Base-by-base conservation (phyloP, 2,113 vertebrate species). In the Antechinus flavipes region DNA sequence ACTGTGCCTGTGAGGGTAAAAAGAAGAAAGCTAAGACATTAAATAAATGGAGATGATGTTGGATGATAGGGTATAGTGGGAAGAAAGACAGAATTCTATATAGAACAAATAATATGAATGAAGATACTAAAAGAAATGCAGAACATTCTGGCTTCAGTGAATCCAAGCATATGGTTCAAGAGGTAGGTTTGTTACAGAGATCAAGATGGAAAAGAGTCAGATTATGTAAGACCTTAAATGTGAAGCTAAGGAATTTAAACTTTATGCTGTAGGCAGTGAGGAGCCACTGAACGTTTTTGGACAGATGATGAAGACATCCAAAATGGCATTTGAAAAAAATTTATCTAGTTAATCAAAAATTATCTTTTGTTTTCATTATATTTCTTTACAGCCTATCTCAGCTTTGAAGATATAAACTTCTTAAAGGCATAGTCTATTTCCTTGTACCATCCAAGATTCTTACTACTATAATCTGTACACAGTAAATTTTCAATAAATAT, bases 401-500 rank as follows among this genome's bases (percentile, higher is more conserved):
- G 3, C 54, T 84, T 90, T 92, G 89, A 90, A 42, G 11, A 42
- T 0, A 52, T 26, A 22, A 7, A n/a, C 49, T 68, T 24, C 35
- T 54, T 93, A 26, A 25, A 53, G 30, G n/a, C 10, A 53, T 30
- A 23, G 12, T 42, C 46, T 2, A 0, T 23, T 58, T 6, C 1
- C 19, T 55, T 19, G 42, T 53, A 8, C 9, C n/a, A 30, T 8
- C 47, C 58, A 23, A 42, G 35, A 56, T 52, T 47, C 90, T 93
- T 92, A 42, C 14, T 0, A 3, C 35, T 50, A 26, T 0, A 0
- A 0, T 14, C 6, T 42, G 6, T n/a, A 16, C 50, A 54, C 24
- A 52, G 56, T 12, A 8, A 42, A 16, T 8, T 27, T 89, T 52
- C 50, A 42, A 1, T 0, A 46, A 58, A 54, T 47, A 4, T 19